These are phyloP conservation scores for Odontomachus brunneus DNA, from an alignment of 1,140 invertebrate genomes.

Conservation along the genomic window DNA sequence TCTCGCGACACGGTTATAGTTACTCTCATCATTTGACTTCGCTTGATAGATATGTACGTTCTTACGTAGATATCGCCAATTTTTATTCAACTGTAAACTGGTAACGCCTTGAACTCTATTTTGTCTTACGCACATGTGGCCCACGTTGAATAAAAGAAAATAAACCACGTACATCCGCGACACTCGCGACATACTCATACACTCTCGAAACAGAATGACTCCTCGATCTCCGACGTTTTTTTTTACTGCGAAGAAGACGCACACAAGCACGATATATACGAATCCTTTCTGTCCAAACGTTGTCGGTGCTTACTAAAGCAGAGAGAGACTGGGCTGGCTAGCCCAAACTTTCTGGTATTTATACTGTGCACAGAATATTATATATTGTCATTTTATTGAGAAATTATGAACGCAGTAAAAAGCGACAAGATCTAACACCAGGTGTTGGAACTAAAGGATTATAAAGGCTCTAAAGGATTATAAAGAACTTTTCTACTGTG, in stretches of 20 bases:
- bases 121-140: neutral
- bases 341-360: too few relatives aligned
- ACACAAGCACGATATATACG: neutral
- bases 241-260: conserved; percentile 25
- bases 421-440: too few relatives aligned
- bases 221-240: conserved; percentile 18
- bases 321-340: neutral
- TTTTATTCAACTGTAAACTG: neutral
- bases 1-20: neutral
- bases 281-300: neutral
- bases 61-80: conserved; percentile 5
- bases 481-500: too few relatives aligned
- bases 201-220: conserved; percentile 31
- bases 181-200: neutral
- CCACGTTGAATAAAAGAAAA: conserved; percentile 21
- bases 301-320: conserved; percentile 6
- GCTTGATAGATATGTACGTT: neutral
- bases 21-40: neutral
- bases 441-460: too few relatives aligned
- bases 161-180: conserved; percentile 15
- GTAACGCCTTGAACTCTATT: neutral
- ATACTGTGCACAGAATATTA: too few relatives aligned
- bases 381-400: too few relatives aligned
- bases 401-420: too few relatives aligned
- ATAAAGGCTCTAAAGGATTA: too few relatives aligned